These are phyloP conservation scores for Lepidiolamprologus cunningtoni DNA, from an alignment of 2,113 vertebrate species.

Conservation along the genomic window DNA sequence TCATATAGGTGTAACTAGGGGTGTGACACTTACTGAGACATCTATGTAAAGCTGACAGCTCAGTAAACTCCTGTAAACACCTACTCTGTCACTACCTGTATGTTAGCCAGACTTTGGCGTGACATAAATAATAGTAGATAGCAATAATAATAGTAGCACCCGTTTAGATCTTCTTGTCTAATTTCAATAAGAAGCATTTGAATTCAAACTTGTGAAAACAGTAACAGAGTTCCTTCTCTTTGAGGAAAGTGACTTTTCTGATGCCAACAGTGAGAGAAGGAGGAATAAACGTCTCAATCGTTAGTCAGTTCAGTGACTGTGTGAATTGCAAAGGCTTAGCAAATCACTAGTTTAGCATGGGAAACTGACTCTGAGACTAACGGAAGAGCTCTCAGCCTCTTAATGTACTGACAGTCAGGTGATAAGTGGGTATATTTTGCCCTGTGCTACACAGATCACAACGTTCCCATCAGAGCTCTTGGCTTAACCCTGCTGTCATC, in stretches of 20 bases:
- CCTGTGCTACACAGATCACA: background rate
- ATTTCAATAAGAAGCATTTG: background rate
- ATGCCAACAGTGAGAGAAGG: background rate
- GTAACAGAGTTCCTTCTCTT: background rate
- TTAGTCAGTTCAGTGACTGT: background rate
- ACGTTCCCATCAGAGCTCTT: background rate
- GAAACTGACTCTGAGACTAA: background rate
- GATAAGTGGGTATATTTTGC: background rate
- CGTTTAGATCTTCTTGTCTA: background rate
- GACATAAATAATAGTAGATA: background rate
- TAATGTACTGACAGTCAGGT: background rate
- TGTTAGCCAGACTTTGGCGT: background rate
- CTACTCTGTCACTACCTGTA: rapidly evolving
- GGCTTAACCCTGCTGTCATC: background rate
- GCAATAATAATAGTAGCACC: background rate
- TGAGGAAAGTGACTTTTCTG: background rate
- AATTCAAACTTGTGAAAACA: background rate
- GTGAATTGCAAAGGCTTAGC: background rate
- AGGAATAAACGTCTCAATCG: background rate
- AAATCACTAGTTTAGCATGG: background rate
- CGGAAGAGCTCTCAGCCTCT: background rate
- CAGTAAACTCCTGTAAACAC: background rate
- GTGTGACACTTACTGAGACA: background rate
- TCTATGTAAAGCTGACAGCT: background rate
- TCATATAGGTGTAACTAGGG: background rate